Evolutionary conservation across 2,888 invertebrate species (phyloP).

Genomic region (Parnassius orleans): DNA sequence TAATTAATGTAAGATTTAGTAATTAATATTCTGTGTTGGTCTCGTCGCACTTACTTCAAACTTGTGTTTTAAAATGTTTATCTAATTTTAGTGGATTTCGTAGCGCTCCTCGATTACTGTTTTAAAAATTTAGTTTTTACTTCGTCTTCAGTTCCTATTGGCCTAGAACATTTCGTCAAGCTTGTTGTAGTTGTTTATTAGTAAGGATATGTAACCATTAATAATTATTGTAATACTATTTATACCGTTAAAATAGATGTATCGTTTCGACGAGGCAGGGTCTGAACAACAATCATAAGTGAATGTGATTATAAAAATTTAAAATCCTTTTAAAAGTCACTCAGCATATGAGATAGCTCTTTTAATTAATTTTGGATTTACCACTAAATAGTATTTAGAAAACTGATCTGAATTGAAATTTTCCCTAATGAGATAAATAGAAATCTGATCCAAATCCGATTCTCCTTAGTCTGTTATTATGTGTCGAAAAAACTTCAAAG

Average conservation of each 20-base stretch:
- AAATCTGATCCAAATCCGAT: neutral
- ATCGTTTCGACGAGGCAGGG: conserved; percentile 80
- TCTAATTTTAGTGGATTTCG: conserved; percentile 43
- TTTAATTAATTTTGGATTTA: conserved; percentile 40
- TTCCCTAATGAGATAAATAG: neutral
- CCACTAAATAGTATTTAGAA: conserved; percentile 1
- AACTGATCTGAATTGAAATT: conserved; percentile 9
- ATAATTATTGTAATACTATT: conserved; percentile 42
- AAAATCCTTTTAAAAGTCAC: conserved; percentile 49
- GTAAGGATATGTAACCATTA: conserved; percentile 54
- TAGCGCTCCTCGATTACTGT: conserved; percentile 49
- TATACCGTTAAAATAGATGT: conserved; percentile 62
- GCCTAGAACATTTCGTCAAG: conserved; percentile 71
- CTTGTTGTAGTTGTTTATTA: conserved; percentile 59
- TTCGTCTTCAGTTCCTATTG: conserved; percentile 74
- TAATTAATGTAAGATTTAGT: conserved; percentile 65
- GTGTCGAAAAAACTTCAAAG: conserved; percentile 30
- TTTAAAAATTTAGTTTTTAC: conserved; percentile 44
- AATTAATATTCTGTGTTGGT: conserved; percentile 39
- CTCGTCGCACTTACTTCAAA: conserved; percentile 36
- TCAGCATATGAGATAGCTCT: conserved; percentile 62
- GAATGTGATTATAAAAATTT: conserved; percentile 44
- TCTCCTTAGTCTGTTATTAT: conserved; percentile 8
- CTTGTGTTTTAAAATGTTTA: conserved; percentile 37
- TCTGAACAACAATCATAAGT: conserved; percentile 72